phyloP scores from a whole-genome alignment of 2,888 invertebrate genomes.

The Drosophila lutescens region DNA sequence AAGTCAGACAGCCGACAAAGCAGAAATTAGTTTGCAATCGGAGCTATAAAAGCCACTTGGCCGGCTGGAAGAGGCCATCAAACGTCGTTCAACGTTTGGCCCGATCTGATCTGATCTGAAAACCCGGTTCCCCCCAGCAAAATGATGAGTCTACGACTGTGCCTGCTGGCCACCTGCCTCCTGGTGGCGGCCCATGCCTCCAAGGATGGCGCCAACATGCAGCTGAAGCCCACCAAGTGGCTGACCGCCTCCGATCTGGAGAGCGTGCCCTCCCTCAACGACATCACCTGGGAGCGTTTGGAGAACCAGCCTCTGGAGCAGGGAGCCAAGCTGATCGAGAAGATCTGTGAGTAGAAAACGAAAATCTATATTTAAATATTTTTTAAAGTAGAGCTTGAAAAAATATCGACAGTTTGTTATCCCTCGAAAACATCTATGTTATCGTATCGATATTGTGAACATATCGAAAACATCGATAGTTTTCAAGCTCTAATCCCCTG shows the following conservation, averaged over 20 bases:
- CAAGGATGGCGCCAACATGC: conserved; percentile 43
- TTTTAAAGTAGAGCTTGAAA: too few species aligned
- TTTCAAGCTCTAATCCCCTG: too few species aligned
- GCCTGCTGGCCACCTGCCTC: conserved; percentile 70
- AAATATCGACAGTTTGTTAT: too few species aligned
- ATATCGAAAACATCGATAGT: too few species aligned
- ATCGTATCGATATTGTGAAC: too few species aligned
- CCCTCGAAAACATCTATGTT: too few species aligned
- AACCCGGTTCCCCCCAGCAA: not conserved
- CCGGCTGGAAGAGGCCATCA: conserved; percentile 48
- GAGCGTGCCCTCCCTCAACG: conserved; percentile 71
- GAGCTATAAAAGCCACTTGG: conserved; percentile 57
- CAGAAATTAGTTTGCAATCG: conserved; percentile 7
- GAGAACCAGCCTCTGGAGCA: conserved; percentile 71
- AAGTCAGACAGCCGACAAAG: conserved; percentile 22
- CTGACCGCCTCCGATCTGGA: conserved; percentile 66
- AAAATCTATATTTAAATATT: too few species aligned
- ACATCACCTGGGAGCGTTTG: conserved; percentile 66
- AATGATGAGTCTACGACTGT: conserved; percentile 62
- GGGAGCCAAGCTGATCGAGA: conserved; percentile 72
- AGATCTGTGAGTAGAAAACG: conserved; percentile 68
- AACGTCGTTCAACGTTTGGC: conserved; percentile 72
- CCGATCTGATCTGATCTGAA: conserved; percentile 43
- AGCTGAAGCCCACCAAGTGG: conserved; percentile 73
- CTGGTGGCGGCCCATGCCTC: conserved; percentile 58